Evolutionary conservation across 1,140 invertebrate genomes (phyloP), one percentile per base, ranked within the genome.

Genomic region (Eupeodes corollae): DNA sequence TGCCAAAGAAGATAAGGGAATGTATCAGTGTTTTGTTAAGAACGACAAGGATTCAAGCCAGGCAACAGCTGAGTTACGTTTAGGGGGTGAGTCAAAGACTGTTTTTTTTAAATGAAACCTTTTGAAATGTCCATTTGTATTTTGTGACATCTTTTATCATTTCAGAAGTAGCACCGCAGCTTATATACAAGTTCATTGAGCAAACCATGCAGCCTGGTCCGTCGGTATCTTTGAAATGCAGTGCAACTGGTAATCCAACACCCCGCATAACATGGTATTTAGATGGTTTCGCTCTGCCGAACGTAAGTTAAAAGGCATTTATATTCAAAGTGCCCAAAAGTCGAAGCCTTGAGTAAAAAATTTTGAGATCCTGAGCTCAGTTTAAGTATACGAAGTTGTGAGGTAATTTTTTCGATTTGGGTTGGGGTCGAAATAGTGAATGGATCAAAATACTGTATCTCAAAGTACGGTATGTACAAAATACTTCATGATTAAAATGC

Each of bases 11-110:
- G 85, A 89, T 57, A 75, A 80, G 35, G 87, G 86, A 18, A 86
- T 90, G 80, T 90, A 88, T 71, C 87, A 91, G 64, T 89, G 87
- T 60, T 77, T 88, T 52, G 80, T 82, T 1, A 75, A 77, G 46
- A 78, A 83, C 49, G 82, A 83, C 51, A 58, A 78, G 42, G 80
- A 84, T 51, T 80, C 77, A 42, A 77, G 78, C 2, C 83, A 88
- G 56, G 83, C 78, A 6, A 77, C 82, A 1, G 80, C 82, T 3
- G 81, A 87, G 59, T 63, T 89, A 9, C 67, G 79, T 26, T 70
- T 88, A 13, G 84, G 84, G 68, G 84, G 85, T 87, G 66, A 72
- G 69, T 67, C 9, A 33, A 10, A 44, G 9, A 31, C 31, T 18
- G 6, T 43, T 48, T 14, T 34, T 39, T 34, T 11, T 14, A 11